Evolutionary conservation across 2,113 vertebrate species (phyloP).

Genomic region (Halichoeres trimaculatus): DNA sequence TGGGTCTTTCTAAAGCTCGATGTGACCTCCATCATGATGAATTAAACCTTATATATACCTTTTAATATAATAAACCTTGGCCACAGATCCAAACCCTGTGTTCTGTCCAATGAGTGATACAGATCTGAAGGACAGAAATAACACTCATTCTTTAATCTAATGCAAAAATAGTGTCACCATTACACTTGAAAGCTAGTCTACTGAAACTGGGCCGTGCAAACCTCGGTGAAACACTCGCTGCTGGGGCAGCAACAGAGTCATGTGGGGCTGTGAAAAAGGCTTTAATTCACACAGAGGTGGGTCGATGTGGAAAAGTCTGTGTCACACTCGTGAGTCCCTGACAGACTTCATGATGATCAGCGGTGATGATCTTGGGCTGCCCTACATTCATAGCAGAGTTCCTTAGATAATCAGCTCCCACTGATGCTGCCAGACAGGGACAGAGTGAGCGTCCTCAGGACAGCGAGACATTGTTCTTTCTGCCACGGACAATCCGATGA

Average conservation of each 20-base stretch:
- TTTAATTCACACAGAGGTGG: constrained; percentile 1
- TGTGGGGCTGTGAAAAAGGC: background rate
- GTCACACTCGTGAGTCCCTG: constrained; percentile 4
- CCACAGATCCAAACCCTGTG: no score
- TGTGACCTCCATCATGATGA: background rate
- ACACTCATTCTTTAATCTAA: no score
- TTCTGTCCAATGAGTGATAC: no score
- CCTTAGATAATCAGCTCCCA: constrained; percentile 53
- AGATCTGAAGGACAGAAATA: no score
- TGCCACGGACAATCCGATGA: constrained; percentile 36
- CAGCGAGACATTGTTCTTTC: constrained; percentile 56
- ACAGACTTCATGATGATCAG: constrained; percentile 33
- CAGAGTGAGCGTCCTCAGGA: constrained; percentile 43
- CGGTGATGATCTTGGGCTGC: constrained; percentile 47
- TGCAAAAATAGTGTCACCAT: no score
- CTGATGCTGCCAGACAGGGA: constrained; percentile 34
- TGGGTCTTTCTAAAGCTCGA: background rate
- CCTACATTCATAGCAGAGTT: constrained; percentile 55
- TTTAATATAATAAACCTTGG: no score
- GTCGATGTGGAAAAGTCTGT: background rate
- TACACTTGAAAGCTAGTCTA: background rate
- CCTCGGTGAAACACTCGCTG: background rate
- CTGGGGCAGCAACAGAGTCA: background rate
- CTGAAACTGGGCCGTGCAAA: constrained; percentile 5
- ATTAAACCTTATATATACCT: background rate